Evolutionary conservation across 2,888 invertebrate species (phyloP), one percentile per base, ranked within the genome.

Genomic region (Dynastes grantii): DNA sequence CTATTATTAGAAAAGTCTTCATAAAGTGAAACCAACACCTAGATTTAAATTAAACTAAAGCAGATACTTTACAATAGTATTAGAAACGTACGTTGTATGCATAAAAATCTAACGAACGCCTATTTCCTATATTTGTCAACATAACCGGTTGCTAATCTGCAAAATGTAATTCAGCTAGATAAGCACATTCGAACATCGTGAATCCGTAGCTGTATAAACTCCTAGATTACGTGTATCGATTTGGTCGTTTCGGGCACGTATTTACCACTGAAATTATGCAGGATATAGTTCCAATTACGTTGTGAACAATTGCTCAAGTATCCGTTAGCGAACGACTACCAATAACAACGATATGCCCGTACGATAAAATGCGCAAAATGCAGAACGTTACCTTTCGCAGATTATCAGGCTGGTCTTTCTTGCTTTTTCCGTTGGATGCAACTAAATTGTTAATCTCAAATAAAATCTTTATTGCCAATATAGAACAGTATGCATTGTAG

Each of bases 231-330:
- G 73, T 73, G 73, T 73, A 73, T 40, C 73, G 73, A 73, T 73
- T 73, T 40, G 73, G 58, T 22, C 32, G 73, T 73, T 73, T 58
- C 55, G 51, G 73, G 73, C 73, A 73, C 73, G 73, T 73, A 73
- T 73, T 73, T 73, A 73, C 73, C 73, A 58, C 73, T 73, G 55
- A 58, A 73, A 73, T 73, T 73, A 73, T 73, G 73, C 73, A 58
- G 73, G 73, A 58, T 73, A 73, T 40, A 73, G 73, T 73, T 73
- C 73, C 73, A 73, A 73, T 73, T 73, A 73, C 73, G 37, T 73
- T 37, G 73, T 58, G 73, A 73, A 73, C 73, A 73, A 73, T 73
- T 73, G 73, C 73, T 73, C 73, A 73, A 73, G 70, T 29, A 58
- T 55, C 37, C 58, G 73, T 73, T 73, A 58, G 73, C 8, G 37